Conservation (phyloP, 2,888 invertebrate genomes). For the Pseudolycoriella hygida region DNA sequence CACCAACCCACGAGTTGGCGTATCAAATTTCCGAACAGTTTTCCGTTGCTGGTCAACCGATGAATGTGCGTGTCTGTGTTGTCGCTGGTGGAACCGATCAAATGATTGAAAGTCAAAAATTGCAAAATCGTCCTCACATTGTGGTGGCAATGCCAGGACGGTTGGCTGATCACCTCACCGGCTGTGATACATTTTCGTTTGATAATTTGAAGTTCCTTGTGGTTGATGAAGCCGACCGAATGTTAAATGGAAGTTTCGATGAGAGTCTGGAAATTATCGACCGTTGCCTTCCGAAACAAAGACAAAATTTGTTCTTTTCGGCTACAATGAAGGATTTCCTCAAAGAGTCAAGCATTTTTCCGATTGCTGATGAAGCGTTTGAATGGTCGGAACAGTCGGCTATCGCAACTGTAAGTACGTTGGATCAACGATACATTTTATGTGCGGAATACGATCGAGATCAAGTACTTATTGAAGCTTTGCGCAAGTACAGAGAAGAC, state of each 20-base stretch:
- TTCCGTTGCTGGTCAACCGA: constrained; percentile 72
- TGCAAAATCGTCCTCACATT: constrained; percentile 76
- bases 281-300: constrained; percentile 49
- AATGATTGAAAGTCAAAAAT: constrained; percentile 68
- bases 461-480: constrained; percentile 71
- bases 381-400: constrained; percentile 53
- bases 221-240: constrained; percentile 87
- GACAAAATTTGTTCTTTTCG: constrained; percentile 83
- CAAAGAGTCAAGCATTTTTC: constrained; percentile 44
- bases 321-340: constrained; percentile 85
- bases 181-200: constrained; percentile 67
- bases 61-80: constrained; percentile 65
- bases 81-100: constrained; percentile 94
- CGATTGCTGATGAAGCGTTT: constrained; percentile 32
- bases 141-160: constrained; percentile 94
- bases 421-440: constrained; percentile 83
- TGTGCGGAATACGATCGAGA: constrained; percentile 85
- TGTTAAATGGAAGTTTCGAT: constrained; percentile 62
- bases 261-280: constrained; percentile 69
- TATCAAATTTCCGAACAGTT: constrained; percentile 94
- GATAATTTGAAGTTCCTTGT: constrained; percentile 71
- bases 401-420: constrained; percentile 67
- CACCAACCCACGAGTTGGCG: constrained; percentile 86
- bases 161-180: constrained; percentile 79
- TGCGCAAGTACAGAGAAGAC: constrained; percentile 55